Evolutionary conservation across 1,140 invertebrate species (phyloP).

Genomic region (Triops cancriformis): DNA sequence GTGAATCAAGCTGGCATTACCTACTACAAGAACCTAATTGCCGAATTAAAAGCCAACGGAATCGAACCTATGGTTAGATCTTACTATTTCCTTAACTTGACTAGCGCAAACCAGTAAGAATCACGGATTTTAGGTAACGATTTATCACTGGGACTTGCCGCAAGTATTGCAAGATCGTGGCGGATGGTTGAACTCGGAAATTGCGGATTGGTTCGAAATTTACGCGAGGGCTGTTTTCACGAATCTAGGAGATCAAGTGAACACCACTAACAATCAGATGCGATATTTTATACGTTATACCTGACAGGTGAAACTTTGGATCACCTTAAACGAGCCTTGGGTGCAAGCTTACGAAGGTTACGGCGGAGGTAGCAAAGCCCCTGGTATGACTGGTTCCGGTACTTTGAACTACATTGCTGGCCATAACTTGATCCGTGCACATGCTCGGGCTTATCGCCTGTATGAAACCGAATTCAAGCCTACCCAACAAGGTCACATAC

Average conservation of each 20-base stretch:
- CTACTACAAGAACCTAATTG: constrained; percentile 34
- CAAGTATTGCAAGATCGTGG: constrained; percentile 32
- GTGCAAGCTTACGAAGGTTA: constrained; percentile 55
- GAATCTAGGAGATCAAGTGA: constrained; percentile 47
- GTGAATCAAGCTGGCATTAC: constrained; percentile 38
- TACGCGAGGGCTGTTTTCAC: constrained; percentile 50
- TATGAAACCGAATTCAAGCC: constrained; percentile 32
- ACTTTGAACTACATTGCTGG: constrained; percentile 22
- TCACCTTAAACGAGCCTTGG: constrained; percentile 63
- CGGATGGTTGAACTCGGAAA: constrained; percentile 30
- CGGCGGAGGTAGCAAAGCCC: constrained; percentile 35
- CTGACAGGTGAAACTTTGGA: constrained; percentile 48
- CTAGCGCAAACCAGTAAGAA: not conserved
- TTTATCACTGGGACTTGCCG: constrained; percentile 33
- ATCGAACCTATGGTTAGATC: constrained; percentile 30
- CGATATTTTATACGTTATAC: not conserved
- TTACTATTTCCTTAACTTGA: not conserved
- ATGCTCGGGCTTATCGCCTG: constrained; percentile 43
- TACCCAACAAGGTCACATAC: constrained; percentile 29
- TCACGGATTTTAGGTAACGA: constrained; percentile 19
- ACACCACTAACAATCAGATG: not conserved
- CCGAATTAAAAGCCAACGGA: constrained; percentile 30
- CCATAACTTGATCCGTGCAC: constrained; percentile 39
- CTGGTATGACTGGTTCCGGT: constrained; percentile 20
- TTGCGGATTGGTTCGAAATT: constrained; percentile 39